A percentile compares a stretch with the other conserved stretches of the same genome.
Evolutionary conservation across 1,140 invertebrate species (phyloP).

Genomic region (Drosophila eugracilis): DNA sequence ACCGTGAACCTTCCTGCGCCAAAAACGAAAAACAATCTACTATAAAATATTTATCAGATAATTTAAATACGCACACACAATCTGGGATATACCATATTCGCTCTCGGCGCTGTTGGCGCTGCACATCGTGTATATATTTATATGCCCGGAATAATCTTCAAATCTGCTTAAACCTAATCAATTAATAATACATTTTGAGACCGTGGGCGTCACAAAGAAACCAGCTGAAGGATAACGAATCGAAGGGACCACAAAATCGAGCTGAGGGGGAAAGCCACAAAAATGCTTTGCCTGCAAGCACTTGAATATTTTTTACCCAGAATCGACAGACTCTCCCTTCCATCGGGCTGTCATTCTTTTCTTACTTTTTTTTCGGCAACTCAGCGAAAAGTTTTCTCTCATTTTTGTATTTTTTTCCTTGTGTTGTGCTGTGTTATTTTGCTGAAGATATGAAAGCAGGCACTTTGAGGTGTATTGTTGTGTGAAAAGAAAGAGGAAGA

Average conservation of each 20-base stretch:
- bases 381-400: constrained; percentile 68
- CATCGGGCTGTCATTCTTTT: constrained; percentile 32
- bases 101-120: constrained; percentile 20
- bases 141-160: constrained; percentile 52
- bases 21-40: constrained; percentile 38
- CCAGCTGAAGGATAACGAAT: constrained; percentile 34
- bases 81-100: constrained; percentile 6
- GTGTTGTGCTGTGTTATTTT: constrained; percentile 30
- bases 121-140: constrained; percentile 39
- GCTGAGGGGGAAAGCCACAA: constrained; percentile 22
- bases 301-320: constrained; percentile 55
- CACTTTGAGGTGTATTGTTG: constrained; percentile 81
- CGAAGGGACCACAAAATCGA: constrained; percentile 1
- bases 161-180: constrained; percentile 78
- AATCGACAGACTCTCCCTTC: constrained; percentile 43
- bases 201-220: constrained; percentile 56
- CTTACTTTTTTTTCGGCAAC: constrained; percentile 59
- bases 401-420: constrained; percentile 32
- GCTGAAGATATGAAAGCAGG: constrained; percentile 43
- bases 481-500: constrained; percentile 67
- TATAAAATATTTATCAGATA: constrained; percentile 54
- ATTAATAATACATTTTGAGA: constrained; percentile 77
- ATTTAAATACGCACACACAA: constrained; percentile 35
- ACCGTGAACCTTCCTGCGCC: neutral
- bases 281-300: constrained; percentile 64